Percentiles rank a stretch among this genome's conserved stretches.
Conservation (phyloP, 2,888 invertebrate genomes). For the Ashinkailepas kermadecensis region DNA sequence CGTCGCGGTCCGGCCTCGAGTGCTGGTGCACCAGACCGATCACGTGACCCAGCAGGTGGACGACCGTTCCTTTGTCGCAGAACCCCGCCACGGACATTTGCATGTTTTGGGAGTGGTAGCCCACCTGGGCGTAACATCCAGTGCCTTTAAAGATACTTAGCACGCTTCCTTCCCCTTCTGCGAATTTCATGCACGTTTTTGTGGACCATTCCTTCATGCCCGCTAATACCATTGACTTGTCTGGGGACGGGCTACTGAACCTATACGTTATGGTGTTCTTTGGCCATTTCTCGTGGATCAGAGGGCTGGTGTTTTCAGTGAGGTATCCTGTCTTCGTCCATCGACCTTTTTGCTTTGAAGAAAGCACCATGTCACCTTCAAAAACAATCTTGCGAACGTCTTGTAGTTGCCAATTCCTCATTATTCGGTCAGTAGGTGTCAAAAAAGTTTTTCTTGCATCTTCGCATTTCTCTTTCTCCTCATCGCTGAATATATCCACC, state of each 20-base stretch:
- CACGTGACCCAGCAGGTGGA: constrained; percentile 14
- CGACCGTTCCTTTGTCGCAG: not conserved
- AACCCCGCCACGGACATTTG: not conserved
- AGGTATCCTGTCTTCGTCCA: not conserved
- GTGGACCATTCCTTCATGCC: constrained; percentile 10
- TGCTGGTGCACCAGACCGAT: constrained; percentile 18
- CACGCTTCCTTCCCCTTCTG: not conserved
- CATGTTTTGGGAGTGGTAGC: not conserved
- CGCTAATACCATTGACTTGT: not conserved
- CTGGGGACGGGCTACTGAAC: not conserved
- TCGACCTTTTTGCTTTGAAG: not conserved
- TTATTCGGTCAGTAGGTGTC: not conserved
- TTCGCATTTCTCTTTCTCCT: not conserved
- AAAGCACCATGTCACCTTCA: not conserved
- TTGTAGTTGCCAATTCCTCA: not conserved
- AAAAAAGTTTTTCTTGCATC: not conserved
- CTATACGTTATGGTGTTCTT: not conserved
- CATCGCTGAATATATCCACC: not conserved
- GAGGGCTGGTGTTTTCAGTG: not conserved
- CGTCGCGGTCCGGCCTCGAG: not conserved
- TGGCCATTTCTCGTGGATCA: not conserved
- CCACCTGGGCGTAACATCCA: not conserved
- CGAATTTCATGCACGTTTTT: constrained; percentile 15
- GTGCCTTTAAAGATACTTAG: not conserved
- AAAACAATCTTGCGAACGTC: not conserved